Evolutionary conservation across 2,113 vertebrate genomes (phyloP).

Genomic region (Martes martes): DNA sequence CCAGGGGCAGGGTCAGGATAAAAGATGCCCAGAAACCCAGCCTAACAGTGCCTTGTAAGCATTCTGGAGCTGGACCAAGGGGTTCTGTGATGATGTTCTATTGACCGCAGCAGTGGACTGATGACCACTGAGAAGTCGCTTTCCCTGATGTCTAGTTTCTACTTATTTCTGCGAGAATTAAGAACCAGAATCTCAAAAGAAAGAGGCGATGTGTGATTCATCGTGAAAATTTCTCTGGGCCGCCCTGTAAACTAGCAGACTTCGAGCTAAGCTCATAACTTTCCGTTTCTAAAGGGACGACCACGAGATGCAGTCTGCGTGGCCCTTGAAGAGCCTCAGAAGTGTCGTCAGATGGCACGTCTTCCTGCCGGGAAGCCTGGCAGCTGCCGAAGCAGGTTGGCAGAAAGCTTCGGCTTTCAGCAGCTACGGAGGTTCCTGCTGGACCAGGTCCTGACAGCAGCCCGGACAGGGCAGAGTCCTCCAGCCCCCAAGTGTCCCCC

Average conservation of each 20-base stretch:
- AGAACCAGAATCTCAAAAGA: not conserved
- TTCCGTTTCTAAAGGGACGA: not conserved
- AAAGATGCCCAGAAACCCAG: not conserved
- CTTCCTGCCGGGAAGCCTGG: not conserved
- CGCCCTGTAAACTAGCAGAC: not conserved
- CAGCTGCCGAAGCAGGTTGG: not conserved
- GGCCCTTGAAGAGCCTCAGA: not conserved
- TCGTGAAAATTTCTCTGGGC: not conserved
- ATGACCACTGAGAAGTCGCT: not conserved
- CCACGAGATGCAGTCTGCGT: not conserved
- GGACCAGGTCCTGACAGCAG: not conserved
- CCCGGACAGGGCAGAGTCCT: not conserved
- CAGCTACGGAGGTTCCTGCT: not conserved
- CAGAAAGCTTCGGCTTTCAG: not conserved
- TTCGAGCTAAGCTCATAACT: not conserved
- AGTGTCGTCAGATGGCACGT: not conserved
- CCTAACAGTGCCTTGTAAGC: not conserved
- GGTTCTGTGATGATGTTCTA: not conserved
- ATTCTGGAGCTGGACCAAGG: not conserved
- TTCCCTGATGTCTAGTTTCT: not conserved
- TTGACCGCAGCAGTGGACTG: not conserved
- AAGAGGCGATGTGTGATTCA: not conserved
- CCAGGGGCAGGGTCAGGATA: not conserved
- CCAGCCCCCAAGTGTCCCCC: not conserved
- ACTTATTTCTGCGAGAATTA: not conserved